Percentiles rank a stretch among this genome's conserved stretches.
Evolutionary conservation across 1,140 invertebrate species (phyloP).

Genomic region (Drosophila malerkotliana): DNA sequence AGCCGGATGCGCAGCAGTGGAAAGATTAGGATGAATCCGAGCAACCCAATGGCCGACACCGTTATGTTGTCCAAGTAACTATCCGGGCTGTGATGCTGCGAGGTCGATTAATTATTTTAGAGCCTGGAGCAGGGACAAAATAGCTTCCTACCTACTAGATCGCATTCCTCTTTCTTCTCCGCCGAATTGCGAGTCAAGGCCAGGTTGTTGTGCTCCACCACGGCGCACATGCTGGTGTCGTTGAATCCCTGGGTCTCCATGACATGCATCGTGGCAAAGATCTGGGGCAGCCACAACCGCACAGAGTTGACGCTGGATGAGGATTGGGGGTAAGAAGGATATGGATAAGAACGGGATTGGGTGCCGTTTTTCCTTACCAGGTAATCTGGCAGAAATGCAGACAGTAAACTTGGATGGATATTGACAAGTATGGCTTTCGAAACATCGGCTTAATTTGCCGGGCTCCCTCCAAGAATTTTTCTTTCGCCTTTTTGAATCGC

Average conservation of each 20-base stretch:
- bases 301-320: slow-evolving; percentile 57
- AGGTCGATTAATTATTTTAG: slow-evolving; percentile 59
- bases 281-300: slow-evolving; percentile 85
- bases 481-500: slow-evolving; percentile 17
- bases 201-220: slow-evolving; percentile 42
- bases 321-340: too few relatives aligned
- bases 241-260: slow-evolving; percentile 82
- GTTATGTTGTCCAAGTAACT: slow-evolving; percentile 61
- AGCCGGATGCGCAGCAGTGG: slow-evolving; percentile 46
- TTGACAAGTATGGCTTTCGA: slow-evolving; percentile 45
- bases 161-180: slow-evolving; percentile 43
- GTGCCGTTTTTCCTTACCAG: slow-evolving; percentile 31
- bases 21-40: slow-evolving; percentile 57
- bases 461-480: slow-evolving; percentile 38
- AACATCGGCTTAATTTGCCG: slow-evolving; percentile 67
- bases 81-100: slow-evolving; percentile 39
- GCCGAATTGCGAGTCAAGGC: not conserved
- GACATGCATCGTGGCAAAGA: slow-evolving; percentile 85
- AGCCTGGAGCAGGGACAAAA: slow-evolving; percentile 24
- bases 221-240: slow-evolving; percentile 84
- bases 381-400: slow-evolving; percentile 71
- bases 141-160: slow-evolving; percentile 65
- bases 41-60: slow-evolving; percentile 48
- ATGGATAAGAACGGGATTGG: too few relatives aligned
- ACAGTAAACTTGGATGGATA: slow-evolving; percentile 52